Evolutionary conservation across 2,113 vertebrate species (phyloP).

Genomic region (Sturnira hondurensis): DNA sequence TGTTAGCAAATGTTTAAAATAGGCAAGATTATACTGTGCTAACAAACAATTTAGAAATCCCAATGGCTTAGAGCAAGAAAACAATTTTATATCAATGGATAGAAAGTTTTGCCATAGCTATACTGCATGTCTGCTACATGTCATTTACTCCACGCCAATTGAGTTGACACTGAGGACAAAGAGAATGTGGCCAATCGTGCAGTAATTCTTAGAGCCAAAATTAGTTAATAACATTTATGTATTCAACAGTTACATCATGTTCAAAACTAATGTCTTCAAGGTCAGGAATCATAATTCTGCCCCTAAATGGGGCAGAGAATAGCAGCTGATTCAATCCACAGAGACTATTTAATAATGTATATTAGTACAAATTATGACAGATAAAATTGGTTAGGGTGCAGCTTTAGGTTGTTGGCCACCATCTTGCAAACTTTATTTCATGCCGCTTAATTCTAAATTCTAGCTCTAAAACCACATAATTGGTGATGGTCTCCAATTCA

Average conservation of each 20-base stretch:
- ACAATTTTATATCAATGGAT: neutral
- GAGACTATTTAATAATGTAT: neutral
- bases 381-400: neutral
- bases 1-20: neutral
- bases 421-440: neutral
- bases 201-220: neutral
- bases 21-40: neutral
- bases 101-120: neutral
- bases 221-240: neutral
- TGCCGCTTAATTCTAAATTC: neutral
- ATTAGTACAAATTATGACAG: neutral
- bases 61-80: neutral
- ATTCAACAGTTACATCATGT: neutral
- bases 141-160: accelerated
- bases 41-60: neutral
- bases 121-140: neutral
- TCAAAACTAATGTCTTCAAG: neutral
- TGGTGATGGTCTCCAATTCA: neutral
- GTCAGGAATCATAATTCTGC: neutral
- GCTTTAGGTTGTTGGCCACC: neutral
- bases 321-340: neutral
- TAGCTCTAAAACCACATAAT: neutral
- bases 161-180: neutral
- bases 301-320: neutral
- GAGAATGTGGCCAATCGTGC: neutral